Evolutionary conservation across 2,797 vertebrate species (phyloP), one percentile per base, ranked within the genome.

Genomic region (Gadopsis marmoratus): DNA sequence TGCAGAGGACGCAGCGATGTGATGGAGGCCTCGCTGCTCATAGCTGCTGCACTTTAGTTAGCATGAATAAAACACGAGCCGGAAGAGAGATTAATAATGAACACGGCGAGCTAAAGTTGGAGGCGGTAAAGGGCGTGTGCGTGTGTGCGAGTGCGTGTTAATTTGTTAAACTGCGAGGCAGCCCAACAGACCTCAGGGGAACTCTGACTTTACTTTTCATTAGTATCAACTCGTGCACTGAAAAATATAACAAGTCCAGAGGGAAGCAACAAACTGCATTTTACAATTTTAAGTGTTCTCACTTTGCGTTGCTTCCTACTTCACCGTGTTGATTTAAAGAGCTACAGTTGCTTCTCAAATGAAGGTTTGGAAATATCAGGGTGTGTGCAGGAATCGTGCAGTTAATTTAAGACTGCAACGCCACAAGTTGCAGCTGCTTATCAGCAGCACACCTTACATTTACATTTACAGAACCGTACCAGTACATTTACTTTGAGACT

Each of bases 31-130:
- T 78, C n/a, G 3, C 79, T 51, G 84, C 62, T 89, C 51, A 63
- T 76, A 70, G 89, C 91, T 86, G 82, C 87, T 86, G 90, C 91
- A 92, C 89, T 93, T 92, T 91, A 89, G 87, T 81, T 61, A 63
- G 67, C 86, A 93, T 93, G 79, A 93, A 93, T 93, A 93, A 94
- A 92, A 91, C 72, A 94, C 6, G 69, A 93, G 86, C 74, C 50
- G 43, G 79, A 90, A 55, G 79, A 64, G 17, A 60, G 81, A 93
- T 94, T 84, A 92, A 92, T 92, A 92, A 93, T 93, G 90, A 89
- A 94, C 62, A 58, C 4, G 4, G 12, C 0, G 83, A 83, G 88
- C 91, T 91, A 81, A 86, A 89, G 88, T 83, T 83, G 66, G 91
- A 92, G 89, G 71, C 53, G 53, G 75, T 50, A 7, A 48, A n/a